A percentile compares a stretch with the other conserved stretches of the same genome.
Evolutionary conservation across 2,797 vertebrate species (phyloP).

Genomic region (Neomorphus geoffroyi): DNA sequence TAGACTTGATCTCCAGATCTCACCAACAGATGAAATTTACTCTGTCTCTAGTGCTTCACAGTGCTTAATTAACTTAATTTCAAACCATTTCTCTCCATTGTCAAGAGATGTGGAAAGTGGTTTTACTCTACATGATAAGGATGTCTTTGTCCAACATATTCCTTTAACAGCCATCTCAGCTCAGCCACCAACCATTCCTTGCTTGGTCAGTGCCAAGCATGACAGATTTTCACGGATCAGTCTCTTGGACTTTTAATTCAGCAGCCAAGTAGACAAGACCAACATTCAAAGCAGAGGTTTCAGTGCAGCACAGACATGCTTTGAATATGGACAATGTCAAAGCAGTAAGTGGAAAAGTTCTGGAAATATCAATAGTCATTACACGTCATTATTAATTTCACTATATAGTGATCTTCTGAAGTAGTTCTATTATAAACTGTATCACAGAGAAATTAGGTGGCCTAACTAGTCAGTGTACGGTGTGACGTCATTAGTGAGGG

Average conservation of each 20-base stretch:
- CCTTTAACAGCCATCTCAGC: not conserved
- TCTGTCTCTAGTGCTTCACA: not conserved
- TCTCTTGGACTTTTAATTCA: not conserved
- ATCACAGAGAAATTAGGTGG: not conserved
- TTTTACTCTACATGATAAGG: not conserved
- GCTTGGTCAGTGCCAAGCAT: not conserved
- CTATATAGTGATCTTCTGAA: not conserved
- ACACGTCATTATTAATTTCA: not conserved
- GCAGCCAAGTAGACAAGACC: not conserved
- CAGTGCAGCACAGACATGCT: not conserved
- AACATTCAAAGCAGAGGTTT: not conserved
- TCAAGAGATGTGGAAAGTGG: not conserved
- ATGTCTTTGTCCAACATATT: not conserved
- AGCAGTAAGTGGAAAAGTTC: not conserved
- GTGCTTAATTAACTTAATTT: not conserved
- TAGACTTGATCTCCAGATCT: not conserved
- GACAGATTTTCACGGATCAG: not conserved
- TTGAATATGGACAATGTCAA: not conserved
- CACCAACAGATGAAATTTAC: not conserved
- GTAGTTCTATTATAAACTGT: not conserved
- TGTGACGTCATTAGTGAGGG: not conserved
- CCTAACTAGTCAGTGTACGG: not conserved
- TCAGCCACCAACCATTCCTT: not conserved
- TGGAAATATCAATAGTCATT: not conserved
- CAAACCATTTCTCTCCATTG: not conserved